Evolutionary conservation across 2,113 vertebrate genomes (phyloP).

Genomic region (Podocnemis expansa): DNA sequence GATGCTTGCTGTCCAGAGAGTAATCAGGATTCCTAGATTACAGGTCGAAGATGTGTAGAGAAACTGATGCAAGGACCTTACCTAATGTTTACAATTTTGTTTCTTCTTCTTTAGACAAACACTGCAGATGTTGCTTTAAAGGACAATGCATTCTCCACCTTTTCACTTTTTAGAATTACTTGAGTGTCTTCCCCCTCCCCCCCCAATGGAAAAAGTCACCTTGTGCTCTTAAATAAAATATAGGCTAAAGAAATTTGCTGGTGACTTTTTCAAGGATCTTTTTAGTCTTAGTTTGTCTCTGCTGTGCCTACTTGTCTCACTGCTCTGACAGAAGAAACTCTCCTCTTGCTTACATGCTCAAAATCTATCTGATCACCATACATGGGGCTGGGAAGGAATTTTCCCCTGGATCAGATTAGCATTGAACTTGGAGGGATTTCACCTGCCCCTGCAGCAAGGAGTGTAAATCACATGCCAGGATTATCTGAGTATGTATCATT

Average conservation of each 20-base stretch:
- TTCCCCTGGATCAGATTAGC: too few species aligned
- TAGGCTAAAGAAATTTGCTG: neutral
- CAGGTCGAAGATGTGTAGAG: neutral
- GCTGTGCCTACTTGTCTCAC: neutral
- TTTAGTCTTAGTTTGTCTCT: neutral
- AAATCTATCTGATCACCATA: neutral
- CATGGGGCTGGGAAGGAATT: too few species aligned
- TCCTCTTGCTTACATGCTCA: neutral
- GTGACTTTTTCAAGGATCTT: neutral
- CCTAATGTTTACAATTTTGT: neutral
- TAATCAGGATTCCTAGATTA: neutral
- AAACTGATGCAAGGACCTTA: rapidly evolving
- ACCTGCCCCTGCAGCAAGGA: neutral
- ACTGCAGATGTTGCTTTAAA: neutral
- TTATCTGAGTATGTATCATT: neutral
- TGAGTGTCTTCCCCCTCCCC: neutral
- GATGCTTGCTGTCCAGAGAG: neutral
- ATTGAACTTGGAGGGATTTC: neutral
- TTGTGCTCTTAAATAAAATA: neutral
- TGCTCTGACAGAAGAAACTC: neutral
- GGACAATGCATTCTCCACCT: neutral
- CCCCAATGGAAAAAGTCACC: too few species aligned
- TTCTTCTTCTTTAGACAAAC: neutral
- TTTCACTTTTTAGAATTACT: neutral
- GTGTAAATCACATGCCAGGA: neutral